Base-by-base conservation (phyloP, 2,797 vertebrate genomes). In the Pseudocheirus occidentalis region DNA sequence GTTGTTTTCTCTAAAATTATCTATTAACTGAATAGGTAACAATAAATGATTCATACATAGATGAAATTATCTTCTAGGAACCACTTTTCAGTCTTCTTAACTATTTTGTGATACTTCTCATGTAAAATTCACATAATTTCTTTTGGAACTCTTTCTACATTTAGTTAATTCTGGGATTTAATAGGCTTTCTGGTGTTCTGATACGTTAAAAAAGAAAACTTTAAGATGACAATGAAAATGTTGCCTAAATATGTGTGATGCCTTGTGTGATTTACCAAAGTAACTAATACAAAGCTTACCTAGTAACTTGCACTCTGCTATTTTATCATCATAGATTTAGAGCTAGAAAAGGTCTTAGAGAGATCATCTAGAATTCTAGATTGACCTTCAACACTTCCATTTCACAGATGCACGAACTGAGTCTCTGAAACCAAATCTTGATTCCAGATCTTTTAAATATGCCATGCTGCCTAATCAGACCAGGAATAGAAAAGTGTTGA, bases 221-320 rank as follows among this genome's bases (percentile, higher is more conserved):
- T 96, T 92, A 94, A 96, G 95, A 94, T 95, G 16, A 90, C 53
- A 94, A 95, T 95, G 96, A 97, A 90, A 95, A 73, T 92, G 91
- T 97, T 98, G 92, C 96, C 94, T 97, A 97, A 97, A 97, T 95
- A 97, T 93, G 94, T 97, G 92, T 95, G n/a, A n/a, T n/a, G n/a
- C 94, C 92, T 52, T 54, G 92, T 96, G 93, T 95, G 52, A 95
- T 97, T 90, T 91, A 95, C 92, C 92, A 94, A 95, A 96, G 53
- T 95, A 96, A 93, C 96, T 54, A 54, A 54, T 54, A 54, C 53
- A 54, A 54, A 54, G 53, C 53, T 10, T 54, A 54, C 53, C 53
- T 11, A 54, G 53, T 54, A 54, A 11, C 9, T 54, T 73, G 16
- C n/a, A 40, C 18, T 73, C 66, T 73, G 66, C n/a, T 40, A 18